These are phyloP conservation scores for Rhinophrynus dorsalis DNA, from an alignment of 2,797 vertebrate species.

Conservation along the genomic window DNA sequence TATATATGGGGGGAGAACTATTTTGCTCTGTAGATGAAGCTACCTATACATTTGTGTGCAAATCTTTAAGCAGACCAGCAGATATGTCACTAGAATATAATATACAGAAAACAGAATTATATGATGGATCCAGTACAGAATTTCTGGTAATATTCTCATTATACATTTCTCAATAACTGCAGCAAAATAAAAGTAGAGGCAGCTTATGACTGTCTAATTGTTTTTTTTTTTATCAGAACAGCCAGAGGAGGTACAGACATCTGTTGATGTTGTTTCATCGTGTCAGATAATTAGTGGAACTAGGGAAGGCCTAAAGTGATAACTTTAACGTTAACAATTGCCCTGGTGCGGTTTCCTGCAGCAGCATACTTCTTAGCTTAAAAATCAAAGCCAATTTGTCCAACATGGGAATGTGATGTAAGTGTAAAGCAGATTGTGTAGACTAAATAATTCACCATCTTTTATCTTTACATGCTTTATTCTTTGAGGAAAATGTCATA, in stretches of 20 bases:
- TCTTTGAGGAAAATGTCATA: too few species aligned
- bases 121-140: slow-evolving; percentile 19
- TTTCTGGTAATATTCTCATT: slow-evolving; percentile 24
- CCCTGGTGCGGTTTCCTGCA: background rate
- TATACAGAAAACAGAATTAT: slow-evolving; percentile 3
- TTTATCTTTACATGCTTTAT: too few species aligned
- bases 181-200: slow-evolving; percentile 11
- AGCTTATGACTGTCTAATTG: slow-evolving; percentile 28
- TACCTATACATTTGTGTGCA: too few species aligned
- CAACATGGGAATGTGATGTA: background rate
- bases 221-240: slow-evolving; percentile 29
- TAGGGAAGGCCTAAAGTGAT: slow-evolving; percentile 24
- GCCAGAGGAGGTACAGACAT: slow-evolving; percentile 43
- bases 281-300: slow-evolving; percentile 38
- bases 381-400: background rate
- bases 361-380: background rate
- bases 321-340: slow-evolving; percentile 23
- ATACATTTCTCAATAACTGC: slow-evolving; percentile 29
- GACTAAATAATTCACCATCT: background rate
- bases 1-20: too few species aligned
- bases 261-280: slow-evolving; percentile 46
- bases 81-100: slow-evolving; percentile 10
- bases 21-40: too few species aligned
- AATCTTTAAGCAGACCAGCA: too few species aligned
- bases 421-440: background rate